Percentiles rank a stretch among this genome's conserved stretches.
These are phyloP conservation scores for Lysiphlebus fabarum DNA, from an alignment of 1,140 invertebrate species.

Conservation along the genomic window DNA sequence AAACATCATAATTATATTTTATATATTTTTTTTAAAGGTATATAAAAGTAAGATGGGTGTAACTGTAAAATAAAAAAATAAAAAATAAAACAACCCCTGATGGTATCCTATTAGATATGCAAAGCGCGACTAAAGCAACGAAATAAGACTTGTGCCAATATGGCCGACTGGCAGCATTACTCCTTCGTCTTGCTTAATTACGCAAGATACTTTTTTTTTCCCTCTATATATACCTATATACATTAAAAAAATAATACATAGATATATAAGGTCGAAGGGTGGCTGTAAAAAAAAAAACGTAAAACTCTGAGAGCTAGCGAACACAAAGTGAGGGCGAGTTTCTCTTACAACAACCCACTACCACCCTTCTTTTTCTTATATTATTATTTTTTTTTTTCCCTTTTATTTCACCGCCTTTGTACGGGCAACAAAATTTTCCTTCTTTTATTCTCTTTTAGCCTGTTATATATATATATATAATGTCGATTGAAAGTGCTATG, in stretches of 20 bases:
- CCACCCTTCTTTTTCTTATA: constrained; percentile 12
- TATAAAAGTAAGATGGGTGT: no score
- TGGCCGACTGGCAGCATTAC: constrained; percentile 43
- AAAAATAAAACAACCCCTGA: background rate
- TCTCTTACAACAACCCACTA: background rate
- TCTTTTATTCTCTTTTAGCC: background rate
- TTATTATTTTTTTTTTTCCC: background rate
- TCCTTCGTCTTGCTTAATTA: constrained; percentile 44
- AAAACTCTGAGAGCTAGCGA: background rate
- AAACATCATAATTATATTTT: no score
- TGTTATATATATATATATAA: no score
- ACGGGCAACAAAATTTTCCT: constrained; percentile 1
- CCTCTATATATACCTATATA: constrained; percentile 1
- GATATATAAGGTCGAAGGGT: background rate
- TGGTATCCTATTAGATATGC: no score
- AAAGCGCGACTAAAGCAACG: no score
- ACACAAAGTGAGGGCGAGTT: constrained; percentile 12
- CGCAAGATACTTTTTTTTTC: constrained; percentile 41
- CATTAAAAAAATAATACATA: constrained; percentile 9
- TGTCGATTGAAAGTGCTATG: constrained; percentile 1
- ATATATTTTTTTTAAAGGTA: no score
- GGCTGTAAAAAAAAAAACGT: background rate
- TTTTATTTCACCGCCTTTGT: background rate
- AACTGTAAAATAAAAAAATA: background rate
- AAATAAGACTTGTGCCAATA: constrained; percentile 29